Base-by-base conservation (phyloP, 2,797 vertebrate genomes). In the Alectoris magna region DNA sequence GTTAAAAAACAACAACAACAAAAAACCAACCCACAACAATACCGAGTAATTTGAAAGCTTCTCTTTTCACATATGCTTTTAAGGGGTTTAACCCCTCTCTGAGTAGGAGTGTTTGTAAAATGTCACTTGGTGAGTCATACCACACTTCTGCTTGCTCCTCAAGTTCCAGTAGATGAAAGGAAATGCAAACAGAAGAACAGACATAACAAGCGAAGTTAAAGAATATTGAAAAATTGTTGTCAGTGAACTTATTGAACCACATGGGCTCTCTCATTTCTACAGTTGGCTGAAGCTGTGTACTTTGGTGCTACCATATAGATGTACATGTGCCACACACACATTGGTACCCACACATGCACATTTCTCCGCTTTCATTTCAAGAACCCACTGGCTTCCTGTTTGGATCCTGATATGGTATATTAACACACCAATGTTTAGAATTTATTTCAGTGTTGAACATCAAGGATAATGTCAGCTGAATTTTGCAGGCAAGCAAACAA, bases 111-210 rank as follows among this genome's bases (percentile, higher is more conserved):
- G 38, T 77, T 90, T 67, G 88, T 63, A 80, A 80, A 93, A 89
- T 51, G 43, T 39, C 43, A 91, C 46, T 81, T 9, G 5, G 44
- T 84, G 72, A 96, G 27, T 95, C 87, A 94, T 2, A 76, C 13
- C 34, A 81, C 34, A 38, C 56, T 85, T 78, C 67, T 87, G 69
- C 60, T 73, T 87, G 66, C 41, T 82, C 39, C 91, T 88, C 3
- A 84, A 77, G 39, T 74, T 92, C 80, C 69, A 87, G 48, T 24
- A 93, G 51, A 83, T 38, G 73, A 79, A 91, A 95, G 39, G 6
- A 56, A 84, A 63, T 2, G 12, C 79, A 70, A 91, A 69, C 5
- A 84, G 60, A 56, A 83, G 46, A 55, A 59, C 29, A 85, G 63
- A 90, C 10, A 72, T 14, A 78, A 62, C 7, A 78, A 67, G 44